Evolutionary conservation across 2,113 vertebrate species (phyloP).

Genomic region (Reinhardtius hippoglossoides): DNA sequence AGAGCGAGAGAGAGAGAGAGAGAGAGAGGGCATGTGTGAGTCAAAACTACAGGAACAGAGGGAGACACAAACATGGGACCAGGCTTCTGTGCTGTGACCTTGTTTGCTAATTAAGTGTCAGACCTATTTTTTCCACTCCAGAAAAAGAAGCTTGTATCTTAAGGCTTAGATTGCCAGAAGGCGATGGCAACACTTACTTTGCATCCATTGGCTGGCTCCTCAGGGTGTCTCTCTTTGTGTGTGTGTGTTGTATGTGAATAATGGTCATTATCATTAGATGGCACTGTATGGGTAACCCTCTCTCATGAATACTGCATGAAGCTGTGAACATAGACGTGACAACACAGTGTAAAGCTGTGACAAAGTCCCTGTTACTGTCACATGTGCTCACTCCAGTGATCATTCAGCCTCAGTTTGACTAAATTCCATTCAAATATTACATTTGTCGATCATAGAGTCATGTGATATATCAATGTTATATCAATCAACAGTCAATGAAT

Average conservation of each 20-base stretch:
- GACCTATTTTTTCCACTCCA: conserved; percentile 68
- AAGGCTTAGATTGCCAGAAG: conserved; percentile 50
- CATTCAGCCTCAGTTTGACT: neutral
- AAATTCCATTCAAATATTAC: no score
- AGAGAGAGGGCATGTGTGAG: neutral
- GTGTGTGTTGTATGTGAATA: conserved; percentile 22
- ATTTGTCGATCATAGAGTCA: neutral
- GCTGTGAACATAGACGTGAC: conserved; percentile 16
- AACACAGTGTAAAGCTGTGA: neutral
- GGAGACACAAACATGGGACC: conserved; percentile 50
- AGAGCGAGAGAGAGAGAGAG: neutral
- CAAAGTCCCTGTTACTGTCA: neutral
- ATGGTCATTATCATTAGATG: conserved; percentile 28
- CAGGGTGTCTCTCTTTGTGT: conserved; percentile 12
- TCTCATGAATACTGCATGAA: conserved; percentile 43
- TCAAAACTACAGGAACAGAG: conserved; percentile 6
- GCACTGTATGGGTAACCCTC: neutral
- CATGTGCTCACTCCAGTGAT: neutral
- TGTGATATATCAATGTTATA: neutral
- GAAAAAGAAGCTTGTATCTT: conserved; percentile 47
- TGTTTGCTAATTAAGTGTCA: conserved; percentile 78
- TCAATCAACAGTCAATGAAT: neutral
- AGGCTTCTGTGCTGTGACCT: conserved; percentile 58
- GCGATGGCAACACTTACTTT: conserved; percentile 25
- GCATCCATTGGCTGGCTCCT: conserved; percentile 8